phyloP scores from a whole-genome alignment of 2,113 vertebrate species.

The Columba livia region DNA sequence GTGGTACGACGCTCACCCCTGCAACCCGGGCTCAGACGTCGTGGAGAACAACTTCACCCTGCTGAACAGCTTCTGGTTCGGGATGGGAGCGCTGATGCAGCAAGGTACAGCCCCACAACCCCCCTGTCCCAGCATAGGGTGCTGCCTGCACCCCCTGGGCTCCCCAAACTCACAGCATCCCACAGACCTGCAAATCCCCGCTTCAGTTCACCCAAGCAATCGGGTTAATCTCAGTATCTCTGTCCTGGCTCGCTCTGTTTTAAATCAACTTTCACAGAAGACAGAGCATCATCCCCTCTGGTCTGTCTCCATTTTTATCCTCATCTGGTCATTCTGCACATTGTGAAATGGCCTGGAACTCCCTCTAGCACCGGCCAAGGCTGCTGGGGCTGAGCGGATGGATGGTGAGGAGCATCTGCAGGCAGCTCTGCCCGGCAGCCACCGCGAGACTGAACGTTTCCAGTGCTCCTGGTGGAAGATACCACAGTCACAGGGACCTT shows the following conservation, averaged over 20 bases:
- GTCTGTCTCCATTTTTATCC: neutral
- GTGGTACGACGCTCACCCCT: slow-evolving; percentile 97
- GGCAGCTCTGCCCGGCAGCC: neutral
- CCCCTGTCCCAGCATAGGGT: too few relatives aligned
- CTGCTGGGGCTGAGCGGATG: too few relatives aligned
- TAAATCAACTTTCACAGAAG: neutral
- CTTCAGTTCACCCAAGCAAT: neutral
- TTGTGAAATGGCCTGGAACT: neutral
- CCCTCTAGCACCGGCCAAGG: neutral
- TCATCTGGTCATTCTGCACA: neutral
- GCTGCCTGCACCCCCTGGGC: neutral
- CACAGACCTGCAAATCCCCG: neutral
- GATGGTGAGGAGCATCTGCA: neutral
- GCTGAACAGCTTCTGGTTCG: slow-evolving; percentile 99
- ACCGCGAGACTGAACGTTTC: fast-evolving
- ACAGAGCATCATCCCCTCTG: neutral
- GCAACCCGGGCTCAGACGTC: slow-evolving; percentile 93
- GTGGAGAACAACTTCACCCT: slow-evolving; percentile 99
- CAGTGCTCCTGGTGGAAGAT: neutral
- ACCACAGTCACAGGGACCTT: neutral
- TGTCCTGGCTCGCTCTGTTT: neutral
- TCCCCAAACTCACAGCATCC: neutral
- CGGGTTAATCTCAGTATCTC: neutral
- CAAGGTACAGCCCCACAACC: slow-evolving; percentile 81
- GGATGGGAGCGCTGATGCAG: slow-evolving; percentile 97